These are phyloP conservation scores for Spinus pinus DNA, from an alignment of 2,797 vertebrate genomes.

Conservation along the genomic window DNA sequence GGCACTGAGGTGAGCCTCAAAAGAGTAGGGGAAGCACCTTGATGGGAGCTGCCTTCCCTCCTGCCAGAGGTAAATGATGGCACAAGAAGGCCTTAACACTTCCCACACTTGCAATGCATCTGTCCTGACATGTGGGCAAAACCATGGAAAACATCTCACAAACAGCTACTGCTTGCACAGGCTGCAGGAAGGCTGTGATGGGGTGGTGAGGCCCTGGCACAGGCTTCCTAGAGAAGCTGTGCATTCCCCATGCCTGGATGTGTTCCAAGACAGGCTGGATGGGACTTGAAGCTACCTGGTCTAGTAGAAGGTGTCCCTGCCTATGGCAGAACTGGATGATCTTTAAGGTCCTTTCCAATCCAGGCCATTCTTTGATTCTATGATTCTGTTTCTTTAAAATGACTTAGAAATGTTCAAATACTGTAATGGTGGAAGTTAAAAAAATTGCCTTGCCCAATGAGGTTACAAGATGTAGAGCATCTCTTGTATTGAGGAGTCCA, in stretches of 20 bases:
- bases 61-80: neutral
- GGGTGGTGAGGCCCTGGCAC: neutral
- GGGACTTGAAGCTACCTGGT: neutral
- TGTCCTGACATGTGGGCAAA: neutral
- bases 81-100: neutral
- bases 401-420: neutral
- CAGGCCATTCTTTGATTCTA: neutral
- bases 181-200: neutral
- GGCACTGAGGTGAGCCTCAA: neutral
- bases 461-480: neutral
- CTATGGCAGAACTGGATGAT: neutral
- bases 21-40: neutral
- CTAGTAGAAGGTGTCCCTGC: neutral
- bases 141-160: neutral
- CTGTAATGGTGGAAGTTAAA: neutral
- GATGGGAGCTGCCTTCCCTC: neutral
- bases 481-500: accelerated
- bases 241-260: neutral
- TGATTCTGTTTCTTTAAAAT: neutral
- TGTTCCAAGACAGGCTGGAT: neutral
- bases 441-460: neutral
- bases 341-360: neutral
- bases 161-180: neutral
- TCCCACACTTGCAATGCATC: neutral
- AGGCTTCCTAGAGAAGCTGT: neutral